Percentiles rank a stretch among this genome's conserved stretches.
Evolutionary conservation across 2,797 vertebrate genomes (phyloP).

Genomic region (Vireo griseus): DNA sequence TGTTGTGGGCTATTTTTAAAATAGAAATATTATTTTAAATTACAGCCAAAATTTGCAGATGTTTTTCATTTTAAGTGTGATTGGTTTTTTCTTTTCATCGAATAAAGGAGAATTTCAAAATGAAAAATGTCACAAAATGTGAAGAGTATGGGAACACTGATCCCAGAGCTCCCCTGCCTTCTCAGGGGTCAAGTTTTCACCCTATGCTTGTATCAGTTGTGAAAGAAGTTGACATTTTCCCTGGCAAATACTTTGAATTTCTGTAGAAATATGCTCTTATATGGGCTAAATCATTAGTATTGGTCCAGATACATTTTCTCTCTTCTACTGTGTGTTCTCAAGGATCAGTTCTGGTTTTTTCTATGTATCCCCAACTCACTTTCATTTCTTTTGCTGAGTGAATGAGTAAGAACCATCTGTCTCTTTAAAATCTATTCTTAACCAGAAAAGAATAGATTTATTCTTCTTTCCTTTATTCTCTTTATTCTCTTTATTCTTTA

Average conservation of each 20-base stretch:
- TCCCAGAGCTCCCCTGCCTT: neutral
- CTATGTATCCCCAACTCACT: neutral
- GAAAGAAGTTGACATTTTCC: neutral
- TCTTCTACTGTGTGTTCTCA: neutral
- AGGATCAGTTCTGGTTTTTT: neutral
- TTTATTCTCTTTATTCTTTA: no score
- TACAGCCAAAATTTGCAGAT: constrained; percentile 14
- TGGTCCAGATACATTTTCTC: neutral
- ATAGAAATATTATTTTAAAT: neutral
- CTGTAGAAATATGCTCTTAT: neutral
- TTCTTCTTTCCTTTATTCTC: no score
- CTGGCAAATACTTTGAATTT: neutral
- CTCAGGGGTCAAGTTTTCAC: neutral
- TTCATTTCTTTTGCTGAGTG: neutral
- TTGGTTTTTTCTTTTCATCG: neutral
- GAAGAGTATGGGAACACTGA: neutral
- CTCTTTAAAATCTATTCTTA: neutral
- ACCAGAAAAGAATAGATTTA: no score
- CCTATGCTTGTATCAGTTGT: neutral
- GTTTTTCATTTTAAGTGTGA: neutral
- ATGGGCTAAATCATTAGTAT: neutral
- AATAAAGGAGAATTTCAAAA: constrained; percentile 4
- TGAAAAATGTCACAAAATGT: neutral
- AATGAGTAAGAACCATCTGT: neutral
- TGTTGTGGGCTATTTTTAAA: neutral